These are phyloP conservation scores for Priocnemis perturbator DNA, from an alignment of 2,888 invertebrate species.

Conservation along the genomic window DNA sequence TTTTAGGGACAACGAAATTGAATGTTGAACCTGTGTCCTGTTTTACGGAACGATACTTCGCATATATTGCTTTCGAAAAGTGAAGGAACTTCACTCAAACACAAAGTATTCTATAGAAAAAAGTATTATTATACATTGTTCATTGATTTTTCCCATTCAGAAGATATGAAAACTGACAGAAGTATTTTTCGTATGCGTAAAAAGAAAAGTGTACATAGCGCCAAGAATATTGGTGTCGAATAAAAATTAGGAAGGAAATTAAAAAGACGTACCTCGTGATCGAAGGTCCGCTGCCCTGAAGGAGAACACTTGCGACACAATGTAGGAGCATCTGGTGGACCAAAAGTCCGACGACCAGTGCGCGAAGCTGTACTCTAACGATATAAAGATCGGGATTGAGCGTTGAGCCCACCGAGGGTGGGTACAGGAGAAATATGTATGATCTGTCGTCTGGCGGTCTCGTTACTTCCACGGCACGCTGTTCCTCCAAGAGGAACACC, in stretches of 20 bases:
- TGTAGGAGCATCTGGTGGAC: conserved; percentile 96
- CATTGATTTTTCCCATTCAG: too few species aligned
- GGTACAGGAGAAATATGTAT: conserved; percentile 91
- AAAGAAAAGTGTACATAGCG: too few species aligned
- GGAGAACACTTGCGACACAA: conserved; percentile 90
- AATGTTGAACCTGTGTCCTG: too few species aligned
- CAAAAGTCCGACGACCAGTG: conserved; percentile 90
- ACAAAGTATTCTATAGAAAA: too few species aligned
- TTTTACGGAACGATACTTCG: too few species aligned
- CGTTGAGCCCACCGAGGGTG: conserved; percentile 83
- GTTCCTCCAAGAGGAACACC: conserved; percentile 81
- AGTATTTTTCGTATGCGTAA: too few species aligned
- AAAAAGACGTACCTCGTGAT: conserved; percentile 76
- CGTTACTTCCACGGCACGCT: conserved; percentile 72
- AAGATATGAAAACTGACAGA: too few species aligned
- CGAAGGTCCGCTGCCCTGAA: conserved; percentile 83
- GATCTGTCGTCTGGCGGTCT: conserved; percentile 85
- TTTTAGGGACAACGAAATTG: too few species aligned
- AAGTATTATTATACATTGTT: too few species aligned
- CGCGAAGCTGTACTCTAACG: conserved; percentile 90
- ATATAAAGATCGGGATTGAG: conserved; percentile 87
- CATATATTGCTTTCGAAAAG: too few species aligned
- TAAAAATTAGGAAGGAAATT: neutral
- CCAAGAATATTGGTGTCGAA: too few species aligned
- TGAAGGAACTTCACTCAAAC: too few species aligned